A percentile compares a stretch with the other conserved stretches of the same genome.
Conservation (phyloP, 1,140 invertebrate genomes). For the Formica selysi region DNA sequence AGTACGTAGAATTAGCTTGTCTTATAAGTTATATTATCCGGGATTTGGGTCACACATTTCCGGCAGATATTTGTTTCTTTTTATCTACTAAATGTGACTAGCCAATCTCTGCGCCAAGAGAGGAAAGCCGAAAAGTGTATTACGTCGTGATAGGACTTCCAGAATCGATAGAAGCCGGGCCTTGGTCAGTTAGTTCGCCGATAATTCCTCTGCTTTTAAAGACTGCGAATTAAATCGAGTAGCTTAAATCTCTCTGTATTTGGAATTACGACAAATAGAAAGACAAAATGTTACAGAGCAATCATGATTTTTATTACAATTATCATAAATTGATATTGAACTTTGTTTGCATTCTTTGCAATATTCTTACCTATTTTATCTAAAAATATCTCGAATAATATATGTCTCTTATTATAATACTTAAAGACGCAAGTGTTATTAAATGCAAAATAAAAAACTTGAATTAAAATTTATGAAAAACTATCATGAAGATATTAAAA, state of each 20-base stretch:
- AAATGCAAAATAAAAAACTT: background rate
- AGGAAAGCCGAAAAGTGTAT: slow-evolving; percentile 75
- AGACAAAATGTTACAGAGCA: background rate
- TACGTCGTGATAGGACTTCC: slow-evolving; percentile 82
- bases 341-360: slow-evolving; percentile 3
- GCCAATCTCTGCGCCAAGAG: slow-evolving; percentile 39
- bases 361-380: background rate
- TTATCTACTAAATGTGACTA: slow-evolving; percentile 39
- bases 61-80: slow-evolving; percentile 44
- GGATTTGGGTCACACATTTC: slow-evolving; percentile 58
- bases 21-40: background rate
- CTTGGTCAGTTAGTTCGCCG: slow-evolving; percentile 60
- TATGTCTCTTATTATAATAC: background rate
- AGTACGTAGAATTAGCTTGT: background rate
- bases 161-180: slow-evolving; percentile 84
- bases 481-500: background rate
- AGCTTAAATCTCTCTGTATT: slow-evolving; percentile 46
- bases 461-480: slow-evolving; percentile 16
- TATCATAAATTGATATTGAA: background rate
- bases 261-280: slow-evolving; percentile 58
- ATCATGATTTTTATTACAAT: background rate
- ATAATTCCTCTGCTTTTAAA: slow-evolving; percentile 60
- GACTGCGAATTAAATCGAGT: slow-evolving; percentile 53
- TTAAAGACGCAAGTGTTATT: background rate
- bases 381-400: background rate